Evolutionary conservation across 23 tunicate genomes (phyloP).

Genomic region (Trididemnum clinides): DNA sequence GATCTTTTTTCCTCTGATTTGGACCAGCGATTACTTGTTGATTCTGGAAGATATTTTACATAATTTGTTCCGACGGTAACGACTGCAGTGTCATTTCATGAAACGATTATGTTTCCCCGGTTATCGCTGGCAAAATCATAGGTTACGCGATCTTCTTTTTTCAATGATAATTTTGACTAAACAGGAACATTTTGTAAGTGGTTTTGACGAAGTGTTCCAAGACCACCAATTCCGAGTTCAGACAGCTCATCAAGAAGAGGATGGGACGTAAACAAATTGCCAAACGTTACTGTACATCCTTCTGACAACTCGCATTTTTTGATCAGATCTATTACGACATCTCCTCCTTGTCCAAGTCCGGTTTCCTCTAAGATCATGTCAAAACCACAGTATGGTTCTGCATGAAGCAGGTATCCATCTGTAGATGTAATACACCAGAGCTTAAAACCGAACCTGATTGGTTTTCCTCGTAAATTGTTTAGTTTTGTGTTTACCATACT

Average conservation of each 20-base stretch:
- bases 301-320: background rate
- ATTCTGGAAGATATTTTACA: background rate
- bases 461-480: conserved; percentile 19
- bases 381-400: conserved; percentile 5
- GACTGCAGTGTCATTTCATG: background rate
- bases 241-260: background rate
- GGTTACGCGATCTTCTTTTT: background rate
- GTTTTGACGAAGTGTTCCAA: conserved; percentile 5
- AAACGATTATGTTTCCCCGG: background rate
- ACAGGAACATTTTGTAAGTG: conserved; percentile 2
- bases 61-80: background rate
- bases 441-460: background rate
- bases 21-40: background rate
- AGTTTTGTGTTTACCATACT: background rate
- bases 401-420: background rate
- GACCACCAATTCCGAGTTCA: conserved; percentile 3
- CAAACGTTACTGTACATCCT: background rate
- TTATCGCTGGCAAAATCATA: background rate
- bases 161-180: background rate
- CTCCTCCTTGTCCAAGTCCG: conserved; percentile 9
- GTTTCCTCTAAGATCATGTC: background rate
- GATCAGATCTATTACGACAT: background rate
- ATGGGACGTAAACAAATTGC: background rate
- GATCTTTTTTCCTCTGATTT: background rate
- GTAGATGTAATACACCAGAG: background rate